Base-by-base conservation (phyloP, 2,888 invertebrate species). In the Chydorus sphaericus region DNA sequence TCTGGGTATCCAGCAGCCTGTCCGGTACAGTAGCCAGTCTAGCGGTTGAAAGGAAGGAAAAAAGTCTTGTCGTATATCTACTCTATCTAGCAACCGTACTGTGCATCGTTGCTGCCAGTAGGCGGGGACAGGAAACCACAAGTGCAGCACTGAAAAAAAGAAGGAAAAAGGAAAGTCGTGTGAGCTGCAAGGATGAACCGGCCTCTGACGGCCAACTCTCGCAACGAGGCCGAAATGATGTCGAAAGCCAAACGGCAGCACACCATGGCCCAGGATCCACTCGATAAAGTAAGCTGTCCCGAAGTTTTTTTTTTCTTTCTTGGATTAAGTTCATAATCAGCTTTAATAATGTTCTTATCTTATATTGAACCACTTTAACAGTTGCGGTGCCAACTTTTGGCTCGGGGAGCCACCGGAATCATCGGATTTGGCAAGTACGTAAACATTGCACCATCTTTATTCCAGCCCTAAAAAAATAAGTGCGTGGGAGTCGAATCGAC, bases 331-430 rank as follows among this genome's bases (percentile, higher is more conserved):
- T 23, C 28, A 14, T 10, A 3, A 7, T 20, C 26, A 23, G 5
- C 5, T 23, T 26, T 1, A 23, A 44, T 20, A 4, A 23, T 44
- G 11, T 6, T 33, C 33, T 8, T 33, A 1, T 8, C 26, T 26
- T 23, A 10, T 39, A 10, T 39, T 16, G 6, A 16, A 39, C 23
- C 20, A 39, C 3, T 28, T 26, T 85, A 93, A 71, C 83, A 83
- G 67, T 71, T 96, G 61, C 78, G 93, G 51, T 73, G 89, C 61
- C 74, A 86, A 60, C 92, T 93, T 69, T 75, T 93, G 54, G 75
- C 84, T 1, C 77, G 92, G 59, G 96, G 94, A 20, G 84, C 90
- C 29, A 79, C 79, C 28, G 93, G 93, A 55, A 90, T 96, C 66
- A 76, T 93, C 64, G 87, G 85, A 1, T 73, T 96, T 49, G 86